A percentile compares a stretch with the other conserved stretches of the same genome.
phyloP scores from a whole-genome alignment of 2,797 vertebrate species.

The Catharus ustulatus region DNA sequence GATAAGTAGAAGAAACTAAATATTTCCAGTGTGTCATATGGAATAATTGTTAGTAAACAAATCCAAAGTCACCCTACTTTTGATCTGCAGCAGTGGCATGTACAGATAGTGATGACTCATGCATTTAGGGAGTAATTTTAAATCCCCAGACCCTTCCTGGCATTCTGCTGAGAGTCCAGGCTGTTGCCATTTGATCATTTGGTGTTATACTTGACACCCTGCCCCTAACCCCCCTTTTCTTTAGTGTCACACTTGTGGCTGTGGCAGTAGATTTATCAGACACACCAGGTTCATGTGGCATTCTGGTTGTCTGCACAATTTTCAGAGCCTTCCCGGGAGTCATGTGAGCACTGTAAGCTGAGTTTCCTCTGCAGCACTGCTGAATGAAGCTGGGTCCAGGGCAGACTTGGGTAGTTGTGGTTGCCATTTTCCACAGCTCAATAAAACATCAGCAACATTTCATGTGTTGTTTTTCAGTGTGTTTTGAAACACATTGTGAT shows the following conservation, averaged over 20 bases:
- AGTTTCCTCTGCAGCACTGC: neutral
- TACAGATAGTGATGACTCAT: neutral
- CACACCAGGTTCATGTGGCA: accelerated
- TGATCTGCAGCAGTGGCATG: neutral
- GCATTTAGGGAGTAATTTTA: neutral
- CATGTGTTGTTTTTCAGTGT: neutral
- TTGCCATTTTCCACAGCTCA: neutral
- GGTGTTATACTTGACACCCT: neutral
- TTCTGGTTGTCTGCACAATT: neutral
- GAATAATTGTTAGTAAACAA: neutral
- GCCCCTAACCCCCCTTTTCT: accelerated
- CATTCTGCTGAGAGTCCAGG: neutral
- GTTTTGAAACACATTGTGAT: neutral
- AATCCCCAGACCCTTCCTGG: neutral
- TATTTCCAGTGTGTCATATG: neutral
- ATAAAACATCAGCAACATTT: neutral
- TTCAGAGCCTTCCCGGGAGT: neutral
- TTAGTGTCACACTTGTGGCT: neutral
- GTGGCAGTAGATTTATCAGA: neutral
- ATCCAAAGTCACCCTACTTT: neutral
- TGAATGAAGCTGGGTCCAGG: neutral
- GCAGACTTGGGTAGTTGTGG: neutral
- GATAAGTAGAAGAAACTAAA: neutral
- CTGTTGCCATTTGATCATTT: neutral
- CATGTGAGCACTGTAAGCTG: neutral